Conservation (phyloP, 2,888 invertebrate species). For the Copidosoma aretas region DNA sequence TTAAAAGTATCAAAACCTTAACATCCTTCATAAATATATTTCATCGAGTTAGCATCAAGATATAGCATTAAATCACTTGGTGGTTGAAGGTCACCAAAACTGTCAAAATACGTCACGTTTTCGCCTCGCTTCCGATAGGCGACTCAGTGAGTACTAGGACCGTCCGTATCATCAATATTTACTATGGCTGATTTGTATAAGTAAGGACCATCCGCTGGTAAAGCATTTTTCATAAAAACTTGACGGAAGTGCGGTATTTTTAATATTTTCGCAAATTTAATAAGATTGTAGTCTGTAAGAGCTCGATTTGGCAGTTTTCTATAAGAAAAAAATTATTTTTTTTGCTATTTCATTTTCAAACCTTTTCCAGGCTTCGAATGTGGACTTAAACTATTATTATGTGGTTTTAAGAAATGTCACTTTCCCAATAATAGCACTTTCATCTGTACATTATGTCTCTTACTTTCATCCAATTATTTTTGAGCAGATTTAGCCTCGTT, state of each 20-base stretch:
- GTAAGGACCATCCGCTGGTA: constrained; percentile 37
- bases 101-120: no score
- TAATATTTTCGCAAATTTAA: constrained; percentile 42
- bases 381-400: constrained; percentile 10
- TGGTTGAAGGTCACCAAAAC: no score
- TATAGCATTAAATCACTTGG: no score
- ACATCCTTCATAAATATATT: no score
- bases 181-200: constrained; percentile 19
- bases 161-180: constrained; percentile 11
- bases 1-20: no score
- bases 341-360: not conserved
- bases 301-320: constrained; percentile 48
- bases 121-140: no score
- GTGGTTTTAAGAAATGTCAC: constrained; percentile 39
- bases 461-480: constrained; percentile 41
- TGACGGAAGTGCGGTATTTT: constrained; percentile 49
- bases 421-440: constrained; percentile 53
- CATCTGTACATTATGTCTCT: constrained; percentile 56
- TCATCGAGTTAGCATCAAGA: no score
- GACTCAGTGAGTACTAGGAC: no score
- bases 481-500: constrained; percentile 50
- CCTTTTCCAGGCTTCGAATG: not conserved
- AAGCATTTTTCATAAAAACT: constrained; percentile 49
- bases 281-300: constrained; percentile 47
- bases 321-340: constrained; percentile 6